Base-by-base conservation (phyloP, 2,113 vertebrate genomes). In the Vulpes vulpes region DNA sequence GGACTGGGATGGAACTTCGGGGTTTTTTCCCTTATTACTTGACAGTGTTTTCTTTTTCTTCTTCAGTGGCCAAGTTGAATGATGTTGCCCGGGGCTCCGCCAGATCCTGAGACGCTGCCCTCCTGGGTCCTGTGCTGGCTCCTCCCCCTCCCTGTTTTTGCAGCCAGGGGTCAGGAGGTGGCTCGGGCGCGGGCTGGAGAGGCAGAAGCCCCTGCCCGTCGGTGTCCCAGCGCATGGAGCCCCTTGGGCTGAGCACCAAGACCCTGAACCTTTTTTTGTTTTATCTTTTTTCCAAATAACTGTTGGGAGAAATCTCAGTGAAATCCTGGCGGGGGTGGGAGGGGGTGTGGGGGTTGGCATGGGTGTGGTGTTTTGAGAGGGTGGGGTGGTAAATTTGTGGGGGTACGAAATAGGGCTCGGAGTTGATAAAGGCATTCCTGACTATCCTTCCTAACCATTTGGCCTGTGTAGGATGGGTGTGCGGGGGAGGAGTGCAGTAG, bases 11-110 rank as follows among this genome's bases (percentile, higher is more conserved):
- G 92, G 83, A 90, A 74, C n/a, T 62, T 38, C 85, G 19, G 73
- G 38, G 38, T 3, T 69, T 93, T 79, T 84, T 89, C 93, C 97
- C 97, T 87, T 91, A 79, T 95, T 96, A 96, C 98, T 98, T 97
- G 97, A 98, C 98, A 96, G 97, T 96, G 92, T 97, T 97, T 96
- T 97, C 85, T 95, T 96, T 94, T 73, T 95, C 82, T 96, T 84
- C 95, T 98, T 98, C 98, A 98, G 98, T 81, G 97, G 98, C 97
- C 98, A 98, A 98, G 97, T 98, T 97, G 97, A 98, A 74, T 98
- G 97, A 98, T 96, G 98, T 97, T 97, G 89, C 98, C 97, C n/a
- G 78, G 97, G 97, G 97, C 98, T 98, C 98, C 67, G 35, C 97
- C 98, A 98, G 97, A 98, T 97, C 97, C 97, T 91, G 96, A 98